Evolutionary conservation across 53 echinoderm and acorn worm species (phyloP).

Genomic region (Antedon mediterranea): DNA sequence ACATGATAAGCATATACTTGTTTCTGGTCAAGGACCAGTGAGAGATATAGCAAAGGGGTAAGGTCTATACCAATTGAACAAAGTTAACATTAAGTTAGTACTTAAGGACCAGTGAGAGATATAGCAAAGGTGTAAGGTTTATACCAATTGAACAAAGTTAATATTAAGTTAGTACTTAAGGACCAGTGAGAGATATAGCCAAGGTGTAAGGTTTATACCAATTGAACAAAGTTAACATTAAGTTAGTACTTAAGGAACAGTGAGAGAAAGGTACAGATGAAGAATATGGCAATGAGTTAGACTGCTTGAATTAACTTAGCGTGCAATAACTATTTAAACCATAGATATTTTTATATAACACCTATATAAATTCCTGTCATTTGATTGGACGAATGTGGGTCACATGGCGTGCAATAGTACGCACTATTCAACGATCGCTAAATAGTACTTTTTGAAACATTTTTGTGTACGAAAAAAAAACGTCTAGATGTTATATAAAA

Average conservation of each 20-base stretch:
- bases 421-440: too few relatives aligned
- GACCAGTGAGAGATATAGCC: slow-evolving; percentile 73
- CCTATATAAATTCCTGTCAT: too few relatives aligned
- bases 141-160: neutral
- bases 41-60: slow-evolving; percentile 67
- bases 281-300: too few relatives aligned
- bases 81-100: neutral
- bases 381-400: too few relatives aligned
- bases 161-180: slow-evolving; percentile 50
- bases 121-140: neutral
- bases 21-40: slow-evolving; percentile 81
- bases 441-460: too few relatives aligned
- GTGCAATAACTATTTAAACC: too few relatives aligned
- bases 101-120: neutral
- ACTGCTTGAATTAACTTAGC: too few relatives aligned
- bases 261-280: too few relatives aligned
- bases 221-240: neutral
- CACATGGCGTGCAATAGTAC: too few relatives aligned
- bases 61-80: slow-evolving; percentile 27
- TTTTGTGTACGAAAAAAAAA: too few relatives aligned
- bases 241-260: neutral
- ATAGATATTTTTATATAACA: too few relatives aligned
- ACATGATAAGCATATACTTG: slow-evolving; percentile 81
- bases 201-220: slow-evolving; percentile 42
- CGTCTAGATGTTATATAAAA: too few relatives aligned